Evolutionary conservation across 2,113 vertebrate genomes (phyloP).

Genomic region (Ptilorrhoa leucosticta): DNA sequence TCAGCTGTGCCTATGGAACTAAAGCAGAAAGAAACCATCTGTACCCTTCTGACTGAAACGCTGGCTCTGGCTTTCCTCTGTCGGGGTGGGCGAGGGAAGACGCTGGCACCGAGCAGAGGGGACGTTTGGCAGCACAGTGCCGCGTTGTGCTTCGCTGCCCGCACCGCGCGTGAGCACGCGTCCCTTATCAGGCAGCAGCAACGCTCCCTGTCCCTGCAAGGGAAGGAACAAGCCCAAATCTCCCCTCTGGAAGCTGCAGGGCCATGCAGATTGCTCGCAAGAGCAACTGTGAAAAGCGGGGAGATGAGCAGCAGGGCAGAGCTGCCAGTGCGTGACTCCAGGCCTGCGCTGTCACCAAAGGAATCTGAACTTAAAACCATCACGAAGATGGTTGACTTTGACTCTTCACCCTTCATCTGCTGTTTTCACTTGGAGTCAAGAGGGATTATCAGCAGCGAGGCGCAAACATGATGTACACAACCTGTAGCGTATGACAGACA

Average conservation of each 20-base stretch:
- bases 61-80: background rate
- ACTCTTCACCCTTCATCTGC: background rate
- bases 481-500: background rate
- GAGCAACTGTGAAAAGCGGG: background rate
- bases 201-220: background rate
- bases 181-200: background rate
- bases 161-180: rapidly evolving
- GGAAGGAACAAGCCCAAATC: background rate
- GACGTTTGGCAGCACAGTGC: background rate
- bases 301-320: background rate
- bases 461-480: background rate
- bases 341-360: background rate
- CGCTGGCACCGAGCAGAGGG: background rate
- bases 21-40: background rate
- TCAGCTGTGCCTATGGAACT: background rate
- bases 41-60: background rate
- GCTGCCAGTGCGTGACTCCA: rapidly evolving
- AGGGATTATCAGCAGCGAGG: background rate
- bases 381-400: background rate
- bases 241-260: background rate
- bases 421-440: background rate
- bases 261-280: background rate
- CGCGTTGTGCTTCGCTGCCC: background rate
- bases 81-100: background rate
- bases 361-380: background rate